These are phyloP conservation scores for Dendrolimus houi DNA, from an alignment of 2,888 invertebrate species.

Conservation along the genomic window DNA sequence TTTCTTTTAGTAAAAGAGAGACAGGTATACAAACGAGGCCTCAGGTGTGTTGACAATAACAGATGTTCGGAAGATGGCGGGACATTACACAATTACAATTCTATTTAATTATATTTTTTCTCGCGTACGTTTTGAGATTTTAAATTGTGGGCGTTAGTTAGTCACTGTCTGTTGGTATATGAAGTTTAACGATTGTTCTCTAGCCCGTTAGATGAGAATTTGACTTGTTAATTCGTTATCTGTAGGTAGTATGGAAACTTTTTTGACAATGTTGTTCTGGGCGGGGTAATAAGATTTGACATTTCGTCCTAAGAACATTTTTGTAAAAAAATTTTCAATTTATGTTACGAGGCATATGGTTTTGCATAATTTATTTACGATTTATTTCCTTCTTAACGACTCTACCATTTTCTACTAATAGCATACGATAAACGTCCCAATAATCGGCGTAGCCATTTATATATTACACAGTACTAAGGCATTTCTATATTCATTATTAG, in stretches of 20 bases:
- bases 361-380: too few species aligned
- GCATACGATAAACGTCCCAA: too few species aligned
- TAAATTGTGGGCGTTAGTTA: conserved; percentile 50
- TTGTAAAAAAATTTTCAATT: too few species aligned
- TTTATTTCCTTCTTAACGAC: too few species aligned
- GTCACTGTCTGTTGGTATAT: conserved; percentile 16
- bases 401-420: too few species aligned
- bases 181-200: background rate
- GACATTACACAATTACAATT: conserved; percentile 72
- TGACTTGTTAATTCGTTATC: conserved; percentile 39
- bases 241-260: conserved; percentile 20
- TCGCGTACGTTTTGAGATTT: conserved; percentile 43
- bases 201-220: conserved; percentile 16
- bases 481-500: too few species aligned
- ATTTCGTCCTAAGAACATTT: background rate
- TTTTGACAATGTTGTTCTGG: background rate
- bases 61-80: conserved; percentile 66
- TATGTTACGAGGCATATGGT: too few species aligned
- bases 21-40: conserved; percentile 28
- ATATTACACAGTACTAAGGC: too few species aligned
- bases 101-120: conserved; percentile 71
- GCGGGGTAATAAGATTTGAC: conserved; percentile 7
- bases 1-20: conserved; percentile 23
- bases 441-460: too few species aligned
- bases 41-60: conserved; percentile 75